Evolutionary conservation across 2,113 vertebrate genomes (phyloP).

Genomic region (Salvator merianae): DNA sequence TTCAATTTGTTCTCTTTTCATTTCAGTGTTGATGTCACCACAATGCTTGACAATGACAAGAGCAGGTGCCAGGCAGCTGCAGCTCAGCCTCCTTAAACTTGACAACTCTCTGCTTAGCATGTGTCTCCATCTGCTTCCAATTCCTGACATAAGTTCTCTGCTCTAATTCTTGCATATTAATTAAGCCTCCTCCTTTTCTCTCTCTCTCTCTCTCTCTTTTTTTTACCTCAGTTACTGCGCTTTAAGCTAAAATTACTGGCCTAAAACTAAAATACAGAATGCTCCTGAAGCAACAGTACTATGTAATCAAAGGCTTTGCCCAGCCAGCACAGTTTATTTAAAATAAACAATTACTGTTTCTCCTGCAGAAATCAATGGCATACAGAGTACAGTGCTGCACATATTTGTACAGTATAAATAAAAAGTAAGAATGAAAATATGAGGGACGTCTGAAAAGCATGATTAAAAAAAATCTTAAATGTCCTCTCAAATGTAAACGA

Average conservation of each 20-base stretch:
- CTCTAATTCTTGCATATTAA: constrained; percentile 30
- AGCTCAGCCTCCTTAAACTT: constrained; percentile 23
- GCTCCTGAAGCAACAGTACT: not conserved
- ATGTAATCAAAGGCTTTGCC: not conserved
- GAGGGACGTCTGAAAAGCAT: not conserved
- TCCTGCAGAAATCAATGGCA: too few species aligned
- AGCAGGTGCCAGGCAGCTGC: constrained; percentile 3
- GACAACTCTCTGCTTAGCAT: constrained; percentile 34
- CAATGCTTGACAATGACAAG: constrained; percentile 10
- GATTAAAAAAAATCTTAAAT: not conserved
- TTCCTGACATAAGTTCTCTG: constrained; percentile 19
- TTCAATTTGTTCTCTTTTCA: constrained; percentile 8
- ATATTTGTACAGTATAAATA: not conserved
- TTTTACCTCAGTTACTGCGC: not conserved
- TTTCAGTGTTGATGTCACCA: constrained; percentile 22
- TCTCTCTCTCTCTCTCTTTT: not conserved
- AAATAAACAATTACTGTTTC: not conserved
- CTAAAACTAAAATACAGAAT: not conserved
- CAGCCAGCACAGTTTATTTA: not conserved
- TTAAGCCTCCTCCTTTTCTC: not conserved
- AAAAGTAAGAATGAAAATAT: not conserved
- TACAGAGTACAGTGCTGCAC: too few species aligned
- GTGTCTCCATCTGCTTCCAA: constrained; percentile 25
- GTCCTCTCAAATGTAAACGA: not conserved
- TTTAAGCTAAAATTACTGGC: constrained; percentile 2